Base-by-base conservation (phyloP, 2,113 vertebrate species). In the Gnathonemus longibarbis region DNA sequence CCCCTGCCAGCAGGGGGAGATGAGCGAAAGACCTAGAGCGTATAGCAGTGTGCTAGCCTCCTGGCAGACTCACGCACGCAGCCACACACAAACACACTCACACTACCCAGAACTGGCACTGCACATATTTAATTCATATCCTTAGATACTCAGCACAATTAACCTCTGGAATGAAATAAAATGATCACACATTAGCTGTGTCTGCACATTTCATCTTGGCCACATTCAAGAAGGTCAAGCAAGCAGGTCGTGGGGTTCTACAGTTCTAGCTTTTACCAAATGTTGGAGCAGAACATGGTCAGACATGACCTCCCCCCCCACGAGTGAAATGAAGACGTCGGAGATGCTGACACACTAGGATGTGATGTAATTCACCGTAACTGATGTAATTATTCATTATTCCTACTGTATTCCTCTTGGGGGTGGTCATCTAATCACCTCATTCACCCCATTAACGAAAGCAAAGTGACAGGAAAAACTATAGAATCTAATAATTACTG, bases 1-100 rank as follows among this genome's bases (percentile, higher is more conserved):
- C 95, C 90, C 46, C 15, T n/a, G 4, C 53, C 88, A 77, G 85
- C 49, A 87, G 24, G 13, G 49, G 88, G 74, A 88, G 58, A 83
- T 42, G 88, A 31, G 62, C 58, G 3, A 2, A 11, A 66, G 89
- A 91, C 91, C 92, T 27, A 88, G 77, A 80, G 87, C 88, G 77
- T n/a, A 83, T 27, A 86, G 45, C 48, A 85, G 88, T 11, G 15
- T 19, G 31, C 31, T 39, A 42, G 70, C n/a, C 70, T 39, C 45
- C 83, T 9, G 8, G 2, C 39, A 48, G 83, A 21, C 83, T 49
- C 24, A 85, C 45, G 27, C 83, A n/a, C 83, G 1, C 83, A n/a
- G 19, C 0, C 83, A 85, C 8, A 49, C 46, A 27, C 24, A 85
- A 3, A n/a, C 56, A 24, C 11, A 88, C 50, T 7, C 35, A 19